Conservation (phyloP, 1,140 invertebrate species). For the Araneus ventricosus region DNA sequence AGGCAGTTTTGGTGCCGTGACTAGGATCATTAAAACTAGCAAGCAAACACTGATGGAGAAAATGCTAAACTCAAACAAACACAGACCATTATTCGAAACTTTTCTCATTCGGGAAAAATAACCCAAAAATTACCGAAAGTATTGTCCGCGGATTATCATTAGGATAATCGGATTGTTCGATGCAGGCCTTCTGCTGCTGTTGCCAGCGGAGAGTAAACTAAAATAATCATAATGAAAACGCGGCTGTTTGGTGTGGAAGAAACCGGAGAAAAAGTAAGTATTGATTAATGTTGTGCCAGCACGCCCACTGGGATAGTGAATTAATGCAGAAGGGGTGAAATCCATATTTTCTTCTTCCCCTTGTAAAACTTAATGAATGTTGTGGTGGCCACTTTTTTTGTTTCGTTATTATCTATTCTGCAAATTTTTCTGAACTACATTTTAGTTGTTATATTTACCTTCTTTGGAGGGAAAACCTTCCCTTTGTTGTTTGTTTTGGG, state of each 20-base stretch:
- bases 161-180: slow-evolving; percentile 50
- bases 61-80: slow-evolving; percentile 44
- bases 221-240: neutral
- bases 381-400: too few species aligned
- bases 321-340: neutral
- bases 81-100: slow-evolving; percentile 11
- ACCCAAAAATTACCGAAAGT: slow-evolving; percentile 31
- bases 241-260: neutral
- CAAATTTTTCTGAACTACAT: neutral
- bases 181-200: neutral
- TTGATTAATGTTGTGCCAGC: slow-evolving; percentile 11
- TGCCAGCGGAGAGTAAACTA: neutral
- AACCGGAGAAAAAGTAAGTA: neutral
- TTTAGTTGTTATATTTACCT: neutral
- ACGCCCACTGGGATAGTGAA: slow-evolving; percentile 3
- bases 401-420: neutral
- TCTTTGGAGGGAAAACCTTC: neutral
- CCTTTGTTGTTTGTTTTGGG: neutral
- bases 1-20: neutral
- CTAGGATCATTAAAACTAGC: slow-evolving; percentile 20
- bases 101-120: slow-evolving; percentile 42
- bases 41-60: slow-evolving; percentile 14
- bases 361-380: neutral
- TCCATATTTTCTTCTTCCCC: neutral
- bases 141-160: slow-evolving; percentile 41